A percentile compares a stretch with the other conserved stretches of the same genome.
phyloP scores from a whole-genome alignment of 2,797 vertebrate genomes.

The Rhinoraja longicauda region DNA sequence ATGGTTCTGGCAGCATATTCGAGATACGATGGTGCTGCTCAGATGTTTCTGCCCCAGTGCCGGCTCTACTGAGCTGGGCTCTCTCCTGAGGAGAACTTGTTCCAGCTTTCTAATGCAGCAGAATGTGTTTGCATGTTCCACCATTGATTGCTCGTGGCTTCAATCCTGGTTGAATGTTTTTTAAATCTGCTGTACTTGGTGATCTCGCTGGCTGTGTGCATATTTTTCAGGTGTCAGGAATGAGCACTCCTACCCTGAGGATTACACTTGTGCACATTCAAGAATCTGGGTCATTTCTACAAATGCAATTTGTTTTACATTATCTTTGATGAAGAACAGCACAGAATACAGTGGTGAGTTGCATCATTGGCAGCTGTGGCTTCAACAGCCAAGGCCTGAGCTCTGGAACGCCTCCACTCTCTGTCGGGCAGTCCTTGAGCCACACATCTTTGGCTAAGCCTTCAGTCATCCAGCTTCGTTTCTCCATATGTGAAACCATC shows the following conservation, averaged over 20 bases:
- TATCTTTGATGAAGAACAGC: not conserved
- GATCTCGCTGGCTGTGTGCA: not conserved
- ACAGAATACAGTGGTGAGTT: too few relatives aligned
- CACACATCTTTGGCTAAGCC: not conserved
- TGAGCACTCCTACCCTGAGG: not conserved
- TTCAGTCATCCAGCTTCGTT: not conserved
- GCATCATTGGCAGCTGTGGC: not conserved
- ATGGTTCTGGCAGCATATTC: too few relatives aligned
- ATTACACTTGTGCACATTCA: not conserved
- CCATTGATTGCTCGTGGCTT: not conserved
- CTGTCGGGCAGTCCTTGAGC: not conserved
- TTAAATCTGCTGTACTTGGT: not conserved
- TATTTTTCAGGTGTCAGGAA: not conserved
- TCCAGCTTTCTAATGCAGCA: not conserved
- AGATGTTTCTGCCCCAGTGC: not conserved
- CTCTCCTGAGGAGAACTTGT: not conserved
- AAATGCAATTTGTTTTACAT: not conserved
- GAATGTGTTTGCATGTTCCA: not conserved
- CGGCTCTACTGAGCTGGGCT: not conserved
- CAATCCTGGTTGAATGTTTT: not conserved
- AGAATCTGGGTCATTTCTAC: not conserved
- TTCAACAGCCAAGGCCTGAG: not conserved
- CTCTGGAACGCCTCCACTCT: not conserved
- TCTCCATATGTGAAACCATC: not conserved
- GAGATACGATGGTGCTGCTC: not conserved